Evolutionary conservation across 1,140 invertebrate species (phyloP).

Genomic region (Pogonus chalceus): DNA sequence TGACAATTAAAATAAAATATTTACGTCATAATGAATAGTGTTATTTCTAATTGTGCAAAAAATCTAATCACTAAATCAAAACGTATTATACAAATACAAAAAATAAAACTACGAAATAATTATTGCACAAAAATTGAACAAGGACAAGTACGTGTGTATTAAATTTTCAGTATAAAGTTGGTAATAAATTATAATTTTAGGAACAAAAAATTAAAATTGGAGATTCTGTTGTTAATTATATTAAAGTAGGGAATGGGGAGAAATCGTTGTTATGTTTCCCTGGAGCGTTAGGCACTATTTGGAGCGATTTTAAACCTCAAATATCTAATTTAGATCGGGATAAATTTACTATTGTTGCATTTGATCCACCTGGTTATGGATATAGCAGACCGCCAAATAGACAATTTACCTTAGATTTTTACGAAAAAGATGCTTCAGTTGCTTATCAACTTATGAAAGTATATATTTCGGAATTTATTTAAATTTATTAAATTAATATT

Average conservation of each 20-base stretch:
- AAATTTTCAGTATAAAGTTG: no score
- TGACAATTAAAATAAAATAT: no score
- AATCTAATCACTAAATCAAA: neutral
- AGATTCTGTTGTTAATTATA: slow-evolving; percentile 51
- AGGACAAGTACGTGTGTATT: neutral
- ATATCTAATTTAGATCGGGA: slow-evolving; percentile 54
- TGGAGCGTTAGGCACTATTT: slow-evolving; percentile 64
- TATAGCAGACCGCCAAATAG: slow-evolving; percentile 68
- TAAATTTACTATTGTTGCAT: slow-evolving; percentile 67
- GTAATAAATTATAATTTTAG: slow-evolving; percentile 18
- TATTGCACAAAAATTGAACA: neutral
- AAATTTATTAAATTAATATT: slow-evolving; percentile 13
- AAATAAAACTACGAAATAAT: neutral
- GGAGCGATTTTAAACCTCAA: slow-evolving; percentile 74
- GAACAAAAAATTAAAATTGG: slow-evolving; percentile 24
- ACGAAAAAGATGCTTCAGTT: slow-evolving; percentile 60
- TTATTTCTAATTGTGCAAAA: neutral
- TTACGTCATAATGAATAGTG: neutral
- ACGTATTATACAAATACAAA: neutral
- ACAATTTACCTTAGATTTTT: slow-evolving; percentile 59
- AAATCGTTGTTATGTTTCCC: slow-evolving; percentile 63
- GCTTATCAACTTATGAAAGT: slow-evolving; percentile 66
- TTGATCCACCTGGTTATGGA: slow-evolving; percentile 85
- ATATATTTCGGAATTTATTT: slow-evolving; percentile 17
- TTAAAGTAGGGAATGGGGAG: slow-evolving; percentile 57